Base-by-base conservation (phyloP, 2,797 vertebrate genomes). In the Periophthalmus magnuspinnatus region DNA sequence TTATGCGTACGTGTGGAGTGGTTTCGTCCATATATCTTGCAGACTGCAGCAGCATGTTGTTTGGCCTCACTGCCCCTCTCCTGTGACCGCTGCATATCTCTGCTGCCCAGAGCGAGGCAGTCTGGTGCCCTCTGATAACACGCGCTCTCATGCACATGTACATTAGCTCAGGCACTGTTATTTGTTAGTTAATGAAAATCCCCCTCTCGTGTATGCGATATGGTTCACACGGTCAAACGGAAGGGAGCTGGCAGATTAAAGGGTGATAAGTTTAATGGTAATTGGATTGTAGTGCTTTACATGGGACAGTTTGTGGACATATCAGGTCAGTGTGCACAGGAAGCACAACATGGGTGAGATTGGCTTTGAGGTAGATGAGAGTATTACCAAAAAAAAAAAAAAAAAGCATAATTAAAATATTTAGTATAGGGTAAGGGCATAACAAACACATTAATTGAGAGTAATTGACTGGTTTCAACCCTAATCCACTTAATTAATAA, bases 41-140 rank as follows among this genome's bases (percentile, higher is more conserved):
- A 48, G 36, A 2, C n/a, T 34, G 7, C 6, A 2, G 19, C 38
- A 60, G 45, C 28, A 7, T 58, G n/a, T 67, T 19, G 52, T 41
- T 11, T 11, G 10, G 9, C 32, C n/a, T n/a, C 22, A 24, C 33
- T 70, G 60, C 48, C 67, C 36, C 47, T 11, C 13, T 41, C 17
- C 3, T 33, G 16, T 57, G 54, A 24, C 33, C 0, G 55, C 48
- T 11, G 16, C 65, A 58, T 22, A 55, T 19, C 64, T 5, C 21
- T 34, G 33, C 63, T 16, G 5, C 13, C 47, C 48, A 2, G 19
- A 41, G 34, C 33, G 22, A 21, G 32, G 24, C 54, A 17, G 66
- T 38, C 41, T 65, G 75, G 47, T 67, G 33, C 45, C 52, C 0
- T 62, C 34, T 71, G 71, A 80, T 80, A 69, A 80, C 60, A 19